Percentiles rank a stretch among this genome's conserved stretches.
Evolutionary conservation across 1,140 invertebrate species (phyloP).

Genomic region (Ylistrum balloti): DNA sequence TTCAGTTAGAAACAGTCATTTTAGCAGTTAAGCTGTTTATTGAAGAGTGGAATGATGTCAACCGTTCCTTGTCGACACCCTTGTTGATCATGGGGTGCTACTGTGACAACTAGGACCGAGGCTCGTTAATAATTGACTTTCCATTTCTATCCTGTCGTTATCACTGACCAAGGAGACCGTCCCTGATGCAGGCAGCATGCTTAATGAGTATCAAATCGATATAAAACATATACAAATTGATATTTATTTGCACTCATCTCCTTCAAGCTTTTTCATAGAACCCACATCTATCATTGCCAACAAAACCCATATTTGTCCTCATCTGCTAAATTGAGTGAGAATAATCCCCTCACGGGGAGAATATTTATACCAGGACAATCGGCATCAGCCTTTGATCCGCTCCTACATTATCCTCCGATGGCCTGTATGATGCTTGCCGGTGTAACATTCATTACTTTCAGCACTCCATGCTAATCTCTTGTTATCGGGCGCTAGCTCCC

Average conservation of each 20-base stretch:
- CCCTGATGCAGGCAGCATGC: constrained; percentile 21
- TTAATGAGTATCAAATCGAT: constrained; percentile 40
- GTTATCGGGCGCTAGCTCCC: background rate
- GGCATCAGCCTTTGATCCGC: constrained; percentile 21
- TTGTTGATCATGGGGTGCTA: background rate
- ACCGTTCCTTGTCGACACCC: background rate
- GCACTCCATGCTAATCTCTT: background rate
- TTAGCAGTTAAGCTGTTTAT: background rate
- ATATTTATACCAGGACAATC: constrained; percentile 34
- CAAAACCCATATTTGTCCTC: constrained; percentile 33
- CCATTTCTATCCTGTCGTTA: constrained; percentile 3
- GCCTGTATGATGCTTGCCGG: constrained; percentile 18
- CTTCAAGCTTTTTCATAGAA: constrained; percentile 33
- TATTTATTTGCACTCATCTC: constrained; percentile 35
- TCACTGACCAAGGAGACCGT: background rate
- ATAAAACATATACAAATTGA: constrained; percentile 40
- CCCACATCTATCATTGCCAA: constrained; percentile 37
- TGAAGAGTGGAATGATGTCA: too few relatives aligned
- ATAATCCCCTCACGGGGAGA: constrained; percentile 37
- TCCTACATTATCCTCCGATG: background rate
- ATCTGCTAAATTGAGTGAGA: constrained; percentile 38
- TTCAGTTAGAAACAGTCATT: background rate
- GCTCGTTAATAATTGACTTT: constrained; percentile 26
- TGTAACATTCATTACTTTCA: constrained; percentile 35
- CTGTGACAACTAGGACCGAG: background rate